Conservation (phyloP, 2,113 vertebrate genomes). For the Psophia crepitans region DNA sequence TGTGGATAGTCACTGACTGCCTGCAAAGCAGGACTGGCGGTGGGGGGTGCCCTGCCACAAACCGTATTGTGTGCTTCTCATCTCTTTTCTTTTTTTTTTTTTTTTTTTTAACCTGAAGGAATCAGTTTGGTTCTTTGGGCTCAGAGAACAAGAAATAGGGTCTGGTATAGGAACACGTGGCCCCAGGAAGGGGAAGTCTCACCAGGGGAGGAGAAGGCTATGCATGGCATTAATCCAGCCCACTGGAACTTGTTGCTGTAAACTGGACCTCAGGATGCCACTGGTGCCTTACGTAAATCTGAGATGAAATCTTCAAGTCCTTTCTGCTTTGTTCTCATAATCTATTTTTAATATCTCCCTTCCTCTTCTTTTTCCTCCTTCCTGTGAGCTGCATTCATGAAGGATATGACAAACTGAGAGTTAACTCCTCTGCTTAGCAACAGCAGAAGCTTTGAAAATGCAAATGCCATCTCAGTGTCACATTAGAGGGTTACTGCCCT, state of each 20-base stretch:
- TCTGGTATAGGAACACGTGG: neutral
- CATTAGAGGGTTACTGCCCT: neutral
- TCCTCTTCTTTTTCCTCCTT: neutral
- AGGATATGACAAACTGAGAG: neutral
- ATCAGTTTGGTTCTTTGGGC: neutral
- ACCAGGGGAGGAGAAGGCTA: neutral
- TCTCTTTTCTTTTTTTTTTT: neutral
- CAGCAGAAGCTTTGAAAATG: slow-evolving; percentile 24
- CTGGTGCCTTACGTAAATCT: neutral
- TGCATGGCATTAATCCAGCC: neutral
- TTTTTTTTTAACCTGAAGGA: neutral
- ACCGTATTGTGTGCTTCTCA: neutral
- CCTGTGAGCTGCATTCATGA: neutral
- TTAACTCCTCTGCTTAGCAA: slow-evolving; percentile 49
- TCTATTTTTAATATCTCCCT: slow-evolving; percentile 11
- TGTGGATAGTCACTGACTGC: accelerated
- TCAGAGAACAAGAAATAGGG: neutral
- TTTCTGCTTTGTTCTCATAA: neutral
- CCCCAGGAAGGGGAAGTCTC: neutral
- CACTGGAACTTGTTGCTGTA: neutral
- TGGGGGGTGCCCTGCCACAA: neutral
- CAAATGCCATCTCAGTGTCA: neutral
- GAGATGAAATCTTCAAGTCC: neutral
- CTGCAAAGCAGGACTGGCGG: neutral
- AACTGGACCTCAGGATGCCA: neutral